These are phyloP conservation scores for Gymnorhina tibicen DNA, from an alignment of 2,113 vertebrate genomes.

Conservation along the genomic window DNA sequence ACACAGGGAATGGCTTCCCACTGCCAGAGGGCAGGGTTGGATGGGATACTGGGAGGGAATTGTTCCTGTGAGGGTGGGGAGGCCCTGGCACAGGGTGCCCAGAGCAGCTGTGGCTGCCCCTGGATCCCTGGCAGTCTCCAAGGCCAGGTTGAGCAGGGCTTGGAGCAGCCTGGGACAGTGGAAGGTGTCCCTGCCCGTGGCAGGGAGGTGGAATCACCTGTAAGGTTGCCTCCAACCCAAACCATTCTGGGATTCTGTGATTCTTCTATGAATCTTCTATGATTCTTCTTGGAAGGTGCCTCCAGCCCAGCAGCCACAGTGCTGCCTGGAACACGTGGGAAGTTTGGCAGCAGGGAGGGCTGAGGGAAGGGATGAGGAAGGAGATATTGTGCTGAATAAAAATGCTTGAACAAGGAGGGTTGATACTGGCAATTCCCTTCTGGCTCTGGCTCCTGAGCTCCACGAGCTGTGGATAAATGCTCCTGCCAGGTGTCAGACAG, in stretches of 20 bases:
- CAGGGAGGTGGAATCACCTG: not conserved
- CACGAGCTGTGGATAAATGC: not conserved
- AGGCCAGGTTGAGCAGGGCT: fast-evolving
- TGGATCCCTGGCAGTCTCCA: not conserved
- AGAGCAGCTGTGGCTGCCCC: not conserved
- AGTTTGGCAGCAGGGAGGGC: not conserved
- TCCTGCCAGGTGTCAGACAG: not conserved
- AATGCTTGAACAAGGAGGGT: not conserved
- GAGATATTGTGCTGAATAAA: not conserved
- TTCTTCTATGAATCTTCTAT: not conserved
- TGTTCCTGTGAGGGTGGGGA: fast-evolving
- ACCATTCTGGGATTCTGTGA: not conserved
- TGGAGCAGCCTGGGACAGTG: not conserved
- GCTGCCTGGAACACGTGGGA: not conserved
- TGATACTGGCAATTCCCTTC: not conserved
- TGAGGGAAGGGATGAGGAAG: not conserved
- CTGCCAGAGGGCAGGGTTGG: fast-evolving
- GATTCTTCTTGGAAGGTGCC: not conserved
- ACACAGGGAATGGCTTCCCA: not conserved
- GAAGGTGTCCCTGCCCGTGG: not conserved
- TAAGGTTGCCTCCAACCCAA: not conserved
- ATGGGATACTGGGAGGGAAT: not conserved
- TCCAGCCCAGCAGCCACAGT: not conserved
- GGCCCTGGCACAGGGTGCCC: not conserved
- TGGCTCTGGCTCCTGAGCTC: not conserved